Base-by-base conservation (phyloP, 2,888 invertebrate genomes). In the Dasysyrphus albostriatus region DNA sequence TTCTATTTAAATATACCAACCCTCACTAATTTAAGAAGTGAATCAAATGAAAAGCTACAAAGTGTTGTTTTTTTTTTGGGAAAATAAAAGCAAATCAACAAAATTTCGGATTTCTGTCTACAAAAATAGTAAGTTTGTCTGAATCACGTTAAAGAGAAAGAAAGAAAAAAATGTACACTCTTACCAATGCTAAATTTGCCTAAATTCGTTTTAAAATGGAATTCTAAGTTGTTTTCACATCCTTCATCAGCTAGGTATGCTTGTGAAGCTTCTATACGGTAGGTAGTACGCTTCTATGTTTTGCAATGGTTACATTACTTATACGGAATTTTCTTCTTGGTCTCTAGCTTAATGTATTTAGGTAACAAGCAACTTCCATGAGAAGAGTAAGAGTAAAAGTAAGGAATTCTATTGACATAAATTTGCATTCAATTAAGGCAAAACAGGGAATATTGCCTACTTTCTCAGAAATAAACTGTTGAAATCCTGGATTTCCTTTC, bases 371-470 rank as follows among this genome's bases (percentile, higher is more conserved):
- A 7, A 59, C 32, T 39, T 39, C 47, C 16, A 19, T 19, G 16
- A 29, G 10, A 47, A 47, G 47, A 32, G 54, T 9, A 34, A 32
- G 9, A 12, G n/a, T 24, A 24, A 24, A 24, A 29, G 4, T 49
- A 24, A 14, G 34, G 34, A 32, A 16, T 47, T 32, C 32, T 12
- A 67, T 67, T 65, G 47, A 67, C 67, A 67, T 67, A 67, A 67
- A 67, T 67, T 67, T 67, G 49, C 67, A 67, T 67, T 67, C 49
- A 49, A 67, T 49, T 67, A 19, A 14, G 14, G 5, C 29, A 12
- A 39, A 67, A 67, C 24, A 24, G 19, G 49, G 34, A 29, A 44
- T 44, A 39, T 2, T 59, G 3, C 47, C 9, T 47, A 9, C 8
- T 47, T 47, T 42, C 61, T 42, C 0, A 14, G 5, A 63, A 63